Evolutionary conservation across 1,140 invertebrate genomes (phyloP), one percentile per base, ranked within the genome.

Genomic region (Helicorthomorpha holstii): DNA sequence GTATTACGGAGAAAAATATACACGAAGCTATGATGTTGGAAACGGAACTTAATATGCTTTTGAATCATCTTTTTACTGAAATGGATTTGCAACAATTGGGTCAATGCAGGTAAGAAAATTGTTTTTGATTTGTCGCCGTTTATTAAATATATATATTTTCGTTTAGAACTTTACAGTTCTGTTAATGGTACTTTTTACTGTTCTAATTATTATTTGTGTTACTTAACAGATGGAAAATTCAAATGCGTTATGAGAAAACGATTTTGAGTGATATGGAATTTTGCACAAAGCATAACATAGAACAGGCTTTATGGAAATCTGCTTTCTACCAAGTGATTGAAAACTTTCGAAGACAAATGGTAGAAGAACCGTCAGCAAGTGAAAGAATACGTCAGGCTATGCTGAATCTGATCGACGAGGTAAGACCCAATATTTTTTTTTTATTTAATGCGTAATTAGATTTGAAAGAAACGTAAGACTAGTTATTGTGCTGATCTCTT

Each of bases 301-400:
- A 94, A 61, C 81, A 87, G 60, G 78, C 84, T 62, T 79, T 94
- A 63, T 94, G 90, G 90, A 92, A 92, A 65, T 77, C 89, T 52
- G 69, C 88, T 0, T 94, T 86, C 66, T 86, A 94, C 62, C 88
- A 89, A 64, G 79, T 92, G 26, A 90, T 93, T 55, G 88, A 93
- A 67, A 72, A 81, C 50, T 68, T 85, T 56, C 69, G 82, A 56
- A 79, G 86, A 66, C 72, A 72, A 45, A 74, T 82, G 60, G 61
- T 64, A 19, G 72, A 75, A 49, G 69, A 74, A 51, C 59, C 70
- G 2, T 63, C 66, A 7, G 66, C 69, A 34, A 77, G 76, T 53
- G 73, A 78, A 3, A 64, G 76, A 56, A 76, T 79, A 54, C 81
- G 81, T 55, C 67, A 76, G 54, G 73, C 78, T 27, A 71, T 89